phyloP scores from a whole-genome alignment of 2,797 vertebrate genomes.

The Hoplostethus mediterraneus region DNA sequence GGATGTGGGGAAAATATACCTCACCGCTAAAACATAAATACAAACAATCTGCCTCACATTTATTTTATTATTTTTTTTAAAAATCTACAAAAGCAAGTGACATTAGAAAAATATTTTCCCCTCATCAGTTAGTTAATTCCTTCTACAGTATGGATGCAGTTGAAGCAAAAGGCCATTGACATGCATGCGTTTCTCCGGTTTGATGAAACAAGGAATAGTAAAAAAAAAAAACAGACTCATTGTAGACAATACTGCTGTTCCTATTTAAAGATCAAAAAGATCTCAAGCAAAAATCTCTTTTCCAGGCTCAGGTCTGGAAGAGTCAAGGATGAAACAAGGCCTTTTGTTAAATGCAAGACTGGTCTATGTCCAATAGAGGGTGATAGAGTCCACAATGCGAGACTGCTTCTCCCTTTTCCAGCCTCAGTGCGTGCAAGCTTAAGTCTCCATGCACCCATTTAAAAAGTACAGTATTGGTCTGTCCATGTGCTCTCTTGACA shows the following conservation, averaged over 20 bases:
- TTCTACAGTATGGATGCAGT: neutral
- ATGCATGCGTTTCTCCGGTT: neutral
- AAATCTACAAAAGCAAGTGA: neutral
- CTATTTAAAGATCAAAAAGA: neutral
- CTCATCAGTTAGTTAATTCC: neutral
- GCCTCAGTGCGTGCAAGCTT: neutral
- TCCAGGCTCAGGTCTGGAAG: neutral
- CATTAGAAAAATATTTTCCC: neutral
- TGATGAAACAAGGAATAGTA: neutral
- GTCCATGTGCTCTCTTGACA: neutral
- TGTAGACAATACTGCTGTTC: neutral
- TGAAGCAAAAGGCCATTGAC: neutral
- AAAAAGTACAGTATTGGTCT: neutral
- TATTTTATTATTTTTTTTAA: neutral
- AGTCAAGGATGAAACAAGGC: neutral
- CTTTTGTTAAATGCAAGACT: neutral
- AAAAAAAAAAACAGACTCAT: neutral
- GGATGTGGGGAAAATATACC: neutral
- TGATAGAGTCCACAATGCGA: constrained; percentile 25
- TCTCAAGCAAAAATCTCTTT: neutral
- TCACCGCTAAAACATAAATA: neutral
- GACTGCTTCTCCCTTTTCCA: neutral
- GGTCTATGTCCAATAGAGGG: constrained; percentile 51
- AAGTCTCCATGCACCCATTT: neutral
- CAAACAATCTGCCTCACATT: neutral